These are phyloP conservation scores for Thymelicus sylvestris DNA, from an alignment of 2,888 invertebrate genomes.

Conservation along the genomic window DNA sequence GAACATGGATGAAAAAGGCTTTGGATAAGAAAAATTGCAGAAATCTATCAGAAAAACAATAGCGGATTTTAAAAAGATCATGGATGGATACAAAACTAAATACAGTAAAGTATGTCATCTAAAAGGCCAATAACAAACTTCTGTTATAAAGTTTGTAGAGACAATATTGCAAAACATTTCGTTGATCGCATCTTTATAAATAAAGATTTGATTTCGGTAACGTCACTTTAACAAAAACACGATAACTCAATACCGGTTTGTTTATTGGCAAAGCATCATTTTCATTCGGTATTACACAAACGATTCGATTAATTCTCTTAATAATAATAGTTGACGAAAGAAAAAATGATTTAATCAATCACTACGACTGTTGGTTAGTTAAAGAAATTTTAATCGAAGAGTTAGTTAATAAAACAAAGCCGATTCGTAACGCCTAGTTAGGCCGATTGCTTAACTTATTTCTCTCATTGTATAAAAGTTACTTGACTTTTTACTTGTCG, in stretches of 20 bases:
- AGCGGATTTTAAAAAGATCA: background rate
- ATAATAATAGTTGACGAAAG: constrained; percentile 7
- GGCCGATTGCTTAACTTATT: constrained; percentile 10
- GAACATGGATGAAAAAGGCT: too few species aligned
- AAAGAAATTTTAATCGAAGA: constrained; percentile 16
- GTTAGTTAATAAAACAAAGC: constrained; percentile 24
- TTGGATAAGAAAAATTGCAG: too few species aligned
- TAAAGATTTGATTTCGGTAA: constrained; percentile 11
- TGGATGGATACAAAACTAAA: background rate
- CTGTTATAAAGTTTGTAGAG: background rate
- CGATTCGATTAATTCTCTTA: constrained; percentile 10
- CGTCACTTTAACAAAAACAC: background rate
- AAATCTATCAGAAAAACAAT: too few species aligned
- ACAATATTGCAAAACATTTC: constrained; percentile 7
- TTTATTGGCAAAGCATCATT: constrained; percentile 8
- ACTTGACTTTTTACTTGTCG: too few species aligned
- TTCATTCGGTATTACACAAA: constrained; percentile 15
- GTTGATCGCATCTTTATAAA: background rate
- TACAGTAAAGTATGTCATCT: background rate
- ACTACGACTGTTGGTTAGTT: background rate
- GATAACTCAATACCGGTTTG: constrained; percentile 14
- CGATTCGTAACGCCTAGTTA: constrained; percentile 18
- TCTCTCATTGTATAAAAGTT: constrained; percentile 1
- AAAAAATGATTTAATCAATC: constrained; percentile 18
- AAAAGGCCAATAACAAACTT: background rate